Percentiles rank a stretch among this genome's conserved stretches.
Conservation (phyloP, 1,140 invertebrate genomes). For the Zaprionus gabonicus region DNA sequence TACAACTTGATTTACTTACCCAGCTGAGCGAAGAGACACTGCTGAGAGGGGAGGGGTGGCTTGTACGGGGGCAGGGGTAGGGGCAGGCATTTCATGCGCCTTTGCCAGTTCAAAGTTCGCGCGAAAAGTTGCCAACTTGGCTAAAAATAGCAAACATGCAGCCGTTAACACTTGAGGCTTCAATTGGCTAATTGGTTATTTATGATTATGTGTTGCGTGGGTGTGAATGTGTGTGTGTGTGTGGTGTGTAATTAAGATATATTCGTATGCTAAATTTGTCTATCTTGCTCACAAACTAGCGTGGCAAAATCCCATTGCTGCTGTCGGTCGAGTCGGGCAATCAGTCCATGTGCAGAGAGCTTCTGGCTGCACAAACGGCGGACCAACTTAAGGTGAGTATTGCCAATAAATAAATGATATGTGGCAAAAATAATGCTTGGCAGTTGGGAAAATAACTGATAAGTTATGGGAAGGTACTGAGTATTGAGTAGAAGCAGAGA, state of each 20-base stretch:
- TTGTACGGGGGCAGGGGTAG: background rate
- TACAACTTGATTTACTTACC: conserved; percentile 55
- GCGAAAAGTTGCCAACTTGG: conserved; percentile 78
- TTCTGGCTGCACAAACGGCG: conserved; percentile 92
- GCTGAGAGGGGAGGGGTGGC: background rate
- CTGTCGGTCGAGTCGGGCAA: conserved; percentile 97
- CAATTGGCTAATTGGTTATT: conserved; percentile 82
- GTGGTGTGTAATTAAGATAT: conserved; percentile 48
- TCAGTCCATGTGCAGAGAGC: conserved; percentile 95
- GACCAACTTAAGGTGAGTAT: conserved; percentile 89
- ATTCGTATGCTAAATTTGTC: conserved; percentile 30
- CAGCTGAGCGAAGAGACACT: conserved; percentile 17
- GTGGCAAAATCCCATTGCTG: conserved; percentile 96
- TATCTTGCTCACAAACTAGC: conserved; percentile 87
- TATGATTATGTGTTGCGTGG: conserved; percentile 54
- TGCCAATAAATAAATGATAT: conserved; percentile 7
- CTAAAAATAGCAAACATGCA: conserved; percentile 78
- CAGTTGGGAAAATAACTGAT: background rate
- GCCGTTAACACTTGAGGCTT: conserved; percentile 79
- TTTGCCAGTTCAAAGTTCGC: conserved; percentile 68
- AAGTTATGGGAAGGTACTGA: background rate
- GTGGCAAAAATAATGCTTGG: background rate
- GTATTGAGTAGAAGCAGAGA: background rate
- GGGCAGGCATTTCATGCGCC: conserved; percentile 27
- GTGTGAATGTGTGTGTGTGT: conserved; percentile 10